These are phyloP conservation scores for Nomada ruficornis DNA, from an alignment of 2,888 invertebrate species.

Conservation along the genomic window DNA sequence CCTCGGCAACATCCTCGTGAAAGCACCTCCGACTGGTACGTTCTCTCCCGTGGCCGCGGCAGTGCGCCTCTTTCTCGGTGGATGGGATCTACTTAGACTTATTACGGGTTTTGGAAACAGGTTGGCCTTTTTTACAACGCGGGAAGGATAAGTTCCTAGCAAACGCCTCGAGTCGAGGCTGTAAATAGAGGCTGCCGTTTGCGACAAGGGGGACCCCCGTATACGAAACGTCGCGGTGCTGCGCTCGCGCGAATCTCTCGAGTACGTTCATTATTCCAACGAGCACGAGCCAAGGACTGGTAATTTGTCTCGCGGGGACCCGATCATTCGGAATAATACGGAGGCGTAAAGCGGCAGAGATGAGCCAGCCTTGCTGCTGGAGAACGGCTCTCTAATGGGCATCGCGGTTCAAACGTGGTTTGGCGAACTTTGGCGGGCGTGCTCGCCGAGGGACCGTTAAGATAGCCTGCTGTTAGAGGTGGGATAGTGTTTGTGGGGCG, in stretches of 20 bases:
- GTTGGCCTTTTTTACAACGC: slow-evolving; percentile 61
- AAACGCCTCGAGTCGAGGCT: slow-evolving; percentile 10
- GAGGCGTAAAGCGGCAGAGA: neutral
- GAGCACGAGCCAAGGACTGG: slow-evolving; percentile 10
- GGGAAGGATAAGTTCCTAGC: slow-evolving; percentile 39
- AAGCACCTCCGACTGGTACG: slow-evolving; percentile 69
- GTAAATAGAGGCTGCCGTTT: slow-evolving; percentile 6
- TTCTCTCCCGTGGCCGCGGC: slow-evolving; percentile 65
- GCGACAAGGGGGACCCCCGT: neutral
- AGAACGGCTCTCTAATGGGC: slow-evolving; percentile 20
- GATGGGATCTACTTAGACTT: slow-evolving; percentile 68
- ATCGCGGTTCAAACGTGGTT: neutral
- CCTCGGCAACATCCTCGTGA: slow-evolving; percentile 70
- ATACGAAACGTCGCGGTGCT: slow-evolving; percentile 1
- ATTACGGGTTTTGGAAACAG: slow-evolving; percentile 75
- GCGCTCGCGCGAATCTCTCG: too few relatives aligned
- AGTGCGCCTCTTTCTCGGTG: slow-evolving; percentile 58
- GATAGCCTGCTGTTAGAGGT: neutral
- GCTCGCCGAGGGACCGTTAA: slow-evolving; percentile 20
- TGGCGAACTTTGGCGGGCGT: slow-evolving; percentile 1
- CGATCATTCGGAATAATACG: slow-evolving; percentile 15
- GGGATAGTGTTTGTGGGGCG: neutral
- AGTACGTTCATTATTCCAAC: neutral
- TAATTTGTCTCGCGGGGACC: slow-evolving; percentile 2
- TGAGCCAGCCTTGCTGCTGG: neutral